phyloP scores from a whole-genome alignment of 2,888 invertebrate species.

The Drosophila mimetica region DNA sequence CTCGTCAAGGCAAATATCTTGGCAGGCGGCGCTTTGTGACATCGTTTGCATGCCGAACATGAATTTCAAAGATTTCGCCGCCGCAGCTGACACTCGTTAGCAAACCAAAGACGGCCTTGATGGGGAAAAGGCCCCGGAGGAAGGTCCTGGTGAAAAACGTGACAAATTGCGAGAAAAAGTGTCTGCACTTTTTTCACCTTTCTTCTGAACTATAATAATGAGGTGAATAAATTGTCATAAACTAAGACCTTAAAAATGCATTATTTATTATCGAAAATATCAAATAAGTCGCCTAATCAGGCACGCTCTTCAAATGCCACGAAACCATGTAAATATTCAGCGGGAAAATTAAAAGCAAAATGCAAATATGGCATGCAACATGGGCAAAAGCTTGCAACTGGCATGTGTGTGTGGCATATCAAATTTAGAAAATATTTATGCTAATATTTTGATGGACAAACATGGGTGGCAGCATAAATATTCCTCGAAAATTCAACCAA shows the following conservation, averaged over 20 bases:
- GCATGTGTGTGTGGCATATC: conserved; percentile 31
- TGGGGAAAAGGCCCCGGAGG: background rate
- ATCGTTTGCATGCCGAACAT: conserved; percentile 39
- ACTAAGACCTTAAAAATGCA: conserved; percentile 9
- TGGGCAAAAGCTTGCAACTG: background rate
- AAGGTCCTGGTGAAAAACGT: conserved; percentile 17
- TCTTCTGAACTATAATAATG: conserved; percentile 19
- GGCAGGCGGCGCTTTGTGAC: conserved; percentile 30
- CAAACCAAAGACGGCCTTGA: conserved; percentile 20
- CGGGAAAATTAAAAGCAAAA: conserved; percentile 11
- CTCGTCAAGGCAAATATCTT: conserved; percentile 26
- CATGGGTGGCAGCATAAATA: conserved; percentile 43
- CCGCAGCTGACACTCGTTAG: conserved; percentile 44
- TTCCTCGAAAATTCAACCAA: conserved; percentile 7
- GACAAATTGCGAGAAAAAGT: conserved; percentile 25
- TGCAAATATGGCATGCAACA: conserved; percentile 13
- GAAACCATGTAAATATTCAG: conserved; percentile 16
- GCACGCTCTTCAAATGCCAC: conserved; percentile 4
- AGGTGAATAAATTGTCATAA: conserved; percentile 23
- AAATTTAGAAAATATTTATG: conserved; percentile 65
- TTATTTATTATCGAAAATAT: conserved; percentile 8
- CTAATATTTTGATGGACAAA: conserved; percentile 62
- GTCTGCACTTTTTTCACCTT: conserved; percentile 1
- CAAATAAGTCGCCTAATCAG: conserved; percentile 17
- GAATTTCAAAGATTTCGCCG: conserved; percentile 33